Base-by-base conservation (phyloP, 2,797 vertebrate genomes). In the Melanogrammus aeglefinus region DNA sequence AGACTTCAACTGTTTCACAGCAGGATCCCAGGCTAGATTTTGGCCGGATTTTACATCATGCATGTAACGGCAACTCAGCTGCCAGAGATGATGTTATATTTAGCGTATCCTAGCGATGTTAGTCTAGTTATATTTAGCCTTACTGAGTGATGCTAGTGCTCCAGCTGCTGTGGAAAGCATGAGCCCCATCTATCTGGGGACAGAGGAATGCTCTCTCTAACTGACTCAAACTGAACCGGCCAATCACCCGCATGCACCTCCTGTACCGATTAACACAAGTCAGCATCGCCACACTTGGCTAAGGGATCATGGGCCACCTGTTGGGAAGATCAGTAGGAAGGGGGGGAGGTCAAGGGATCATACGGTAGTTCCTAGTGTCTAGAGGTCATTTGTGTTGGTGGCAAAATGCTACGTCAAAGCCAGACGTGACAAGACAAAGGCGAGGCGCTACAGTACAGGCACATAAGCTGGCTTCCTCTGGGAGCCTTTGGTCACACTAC, bases 271-370 rank as follows among this genome's bases (percentile, higher is more conserved):
- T 93, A 85, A 89, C 81, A 83, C 85, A 88, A 86, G 86, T 82
- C 86, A 89, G 89, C 85, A 84, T 89, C 83, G 86, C 81, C 83
- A 83, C 79, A 76, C 75, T 66, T 71, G 83, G 88, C 75, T 76
- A 78, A 39, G 57, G 75, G 84, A 86, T 93, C 91, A 93, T 33
- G 81, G 87, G 87, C 89, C 83, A 83, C 88, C 93, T 91, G 92
- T 90, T 75, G 88, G 91, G 85, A 78, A 90, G 39, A 41, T 41
- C 39, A 41, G 13, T 41, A 13, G 12, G 41, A 3, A 12, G 41
- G 41, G 41, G 41, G 41, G 41, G 47, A 6, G 90, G 88, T 51
- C 75, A 81, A 82, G 76, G 91, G 92, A 91, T 93, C 93, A 94
- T 91, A 92, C 89, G 27, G 80, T 66, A 77, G 83, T 85, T 88